Evolutionary conservation across 2,888 invertebrate genomes (phyloP).

Genomic region (Tetrapedia diversipes): DNA sequence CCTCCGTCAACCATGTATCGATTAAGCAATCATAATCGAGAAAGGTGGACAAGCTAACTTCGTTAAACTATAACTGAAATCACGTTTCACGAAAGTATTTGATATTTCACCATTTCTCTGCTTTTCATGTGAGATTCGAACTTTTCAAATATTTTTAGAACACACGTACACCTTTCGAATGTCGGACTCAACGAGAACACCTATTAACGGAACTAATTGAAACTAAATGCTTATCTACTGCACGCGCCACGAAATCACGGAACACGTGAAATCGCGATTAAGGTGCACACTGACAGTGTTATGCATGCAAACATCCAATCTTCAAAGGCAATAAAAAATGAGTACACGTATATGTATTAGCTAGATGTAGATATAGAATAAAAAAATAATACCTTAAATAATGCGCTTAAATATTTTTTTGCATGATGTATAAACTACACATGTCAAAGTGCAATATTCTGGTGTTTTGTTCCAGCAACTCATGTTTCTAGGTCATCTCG

Average conservation of each 20-base stretch:
- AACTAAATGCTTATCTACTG: not conserved
- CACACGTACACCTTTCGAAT: not conserved
- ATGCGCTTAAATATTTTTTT: not conserved
- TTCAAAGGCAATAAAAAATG: not conserved
- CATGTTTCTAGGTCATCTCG: slow-evolving; percentile 42
- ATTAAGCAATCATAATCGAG: slow-evolving; percentile 44
- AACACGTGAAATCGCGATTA: not conserved
- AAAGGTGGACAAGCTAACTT: slow-evolving; percentile 2
- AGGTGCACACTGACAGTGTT: not conserved
- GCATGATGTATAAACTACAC: slow-evolving; percentile 1
- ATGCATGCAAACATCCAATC: not conserved
- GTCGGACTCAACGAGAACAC: not conserved
- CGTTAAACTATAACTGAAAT: slow-evolving; percentile 22
- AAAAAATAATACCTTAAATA: not conserved
- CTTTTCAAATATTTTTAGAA: slow-evolving; percentile 15
- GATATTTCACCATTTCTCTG: slow-evolving; percentile 20
- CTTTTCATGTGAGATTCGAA: not conserved
- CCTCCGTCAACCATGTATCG: slow-evolving; percentile 18
- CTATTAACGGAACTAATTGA: slow-evolving; percentile 30
- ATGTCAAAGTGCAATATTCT: slow-evolving; percentile 25
- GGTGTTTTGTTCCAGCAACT: slow-evolving; percentile 20
- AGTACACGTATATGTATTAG: too few relatives aligned
- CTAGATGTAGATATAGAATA: not conserved
- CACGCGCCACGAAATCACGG: not conserved
- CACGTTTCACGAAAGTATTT: not conserved